A percentile compares a stretch with the other conserved stretches of the same genome.
Evolutionary conservation across 2,797 vertebrate genomes (phyloP).

Genomic region (Petrocephalus schoutedeni): DNA sequence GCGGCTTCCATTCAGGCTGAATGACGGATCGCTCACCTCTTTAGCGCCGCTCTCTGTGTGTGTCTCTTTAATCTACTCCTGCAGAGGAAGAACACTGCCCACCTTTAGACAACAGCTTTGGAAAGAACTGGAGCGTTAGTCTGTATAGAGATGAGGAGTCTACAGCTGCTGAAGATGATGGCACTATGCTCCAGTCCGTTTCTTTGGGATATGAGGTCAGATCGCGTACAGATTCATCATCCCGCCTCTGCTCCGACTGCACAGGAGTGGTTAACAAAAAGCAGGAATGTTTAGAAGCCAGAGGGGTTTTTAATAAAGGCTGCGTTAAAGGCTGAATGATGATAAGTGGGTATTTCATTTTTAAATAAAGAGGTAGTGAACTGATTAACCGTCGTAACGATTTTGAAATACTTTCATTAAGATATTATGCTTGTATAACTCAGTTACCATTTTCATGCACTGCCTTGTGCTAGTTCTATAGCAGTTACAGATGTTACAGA

Average conservation of each 20-base stretch:
- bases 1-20: background rate
- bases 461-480: background rate
- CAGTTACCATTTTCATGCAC: background rate
- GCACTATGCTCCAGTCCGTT: background rate
- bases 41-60: background rate
- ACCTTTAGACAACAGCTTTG: conserved; percentile 9
- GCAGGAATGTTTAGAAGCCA: background rate
- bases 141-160: conserved; percentile 10
- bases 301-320: background rate
- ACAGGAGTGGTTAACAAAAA: background rate
- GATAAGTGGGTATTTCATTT: background rate
- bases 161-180: background rate
- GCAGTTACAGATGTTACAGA: background rate
- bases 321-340: background rate
- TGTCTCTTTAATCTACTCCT: background rate
- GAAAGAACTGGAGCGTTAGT: conserved; percentile 12
- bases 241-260: background rate
- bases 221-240: background rate
- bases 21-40: background rate
- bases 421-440: background rate
- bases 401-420: background rate
- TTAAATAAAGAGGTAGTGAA: background rate
- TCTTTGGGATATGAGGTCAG: background rate
- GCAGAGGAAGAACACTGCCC: background rate
- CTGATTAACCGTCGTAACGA: background rate